phyloP scores from a whole-genome alignment of 2,797 vertebrate genomes.

The Coluber constrictor region DNA sequence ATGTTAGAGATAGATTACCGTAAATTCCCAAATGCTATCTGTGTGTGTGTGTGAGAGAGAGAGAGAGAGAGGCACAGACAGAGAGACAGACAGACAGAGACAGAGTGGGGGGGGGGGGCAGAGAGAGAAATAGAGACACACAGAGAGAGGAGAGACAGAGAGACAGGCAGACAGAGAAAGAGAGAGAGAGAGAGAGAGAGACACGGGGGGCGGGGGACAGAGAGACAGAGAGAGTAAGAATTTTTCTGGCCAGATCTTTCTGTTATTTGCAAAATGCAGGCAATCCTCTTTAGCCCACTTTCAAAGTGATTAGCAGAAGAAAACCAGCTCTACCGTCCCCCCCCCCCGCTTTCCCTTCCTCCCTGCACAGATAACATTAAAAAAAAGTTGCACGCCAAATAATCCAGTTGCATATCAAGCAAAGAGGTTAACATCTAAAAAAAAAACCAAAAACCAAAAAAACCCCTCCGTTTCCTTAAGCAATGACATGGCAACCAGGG shows the following conservation, averaged over 20 bases:
- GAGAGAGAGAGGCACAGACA: too few relatives aligned
- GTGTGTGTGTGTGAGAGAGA: too few relatives aligned
- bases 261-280: neutral
- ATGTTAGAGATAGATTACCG: neutral
- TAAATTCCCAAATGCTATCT: neutral
- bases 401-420: neutral
- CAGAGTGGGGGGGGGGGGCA: too few relatives aligned
- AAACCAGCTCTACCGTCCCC: neutral
- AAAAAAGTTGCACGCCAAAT: neutral
- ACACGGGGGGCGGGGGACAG: too few relatives aligned
- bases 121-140: neutral
- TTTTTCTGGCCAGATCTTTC: neutral
- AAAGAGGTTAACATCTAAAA: neutral
- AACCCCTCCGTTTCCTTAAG: neutral
- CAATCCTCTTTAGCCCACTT: neutral
- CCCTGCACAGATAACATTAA: neutral
- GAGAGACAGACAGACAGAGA: too few relatives aligned
- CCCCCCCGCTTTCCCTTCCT: neutral
- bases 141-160: too few relatives aligned
- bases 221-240: neutral
- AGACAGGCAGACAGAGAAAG: too few relatives aligned
- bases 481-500: neutral
- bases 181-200: neutral
- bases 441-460: too few relatives aligned
- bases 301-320: neutral